phyloP scores from a whole-genome alignment of 2,113 vertebrate species.

The Neotoma lepida region DNA sequence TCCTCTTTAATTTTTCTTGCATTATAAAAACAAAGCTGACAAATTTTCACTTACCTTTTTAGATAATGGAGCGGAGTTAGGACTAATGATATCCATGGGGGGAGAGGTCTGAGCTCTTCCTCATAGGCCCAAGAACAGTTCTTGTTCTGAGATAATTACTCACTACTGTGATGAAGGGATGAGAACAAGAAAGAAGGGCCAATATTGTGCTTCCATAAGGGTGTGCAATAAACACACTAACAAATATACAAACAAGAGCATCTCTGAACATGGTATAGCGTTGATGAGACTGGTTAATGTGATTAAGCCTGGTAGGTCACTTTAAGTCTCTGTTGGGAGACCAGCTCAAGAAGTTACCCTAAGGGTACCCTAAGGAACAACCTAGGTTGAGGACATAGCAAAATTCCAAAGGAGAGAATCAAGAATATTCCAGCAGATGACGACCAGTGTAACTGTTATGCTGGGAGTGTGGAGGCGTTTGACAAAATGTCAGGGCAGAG shows the following conservation, averaged over 20 bases:
- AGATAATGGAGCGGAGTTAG: background rate
- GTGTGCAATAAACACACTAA: background rate
- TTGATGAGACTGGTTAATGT: background rate
- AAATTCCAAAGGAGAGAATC: background rate
- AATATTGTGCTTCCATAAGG: background rate
- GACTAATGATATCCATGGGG: fast-evolving
- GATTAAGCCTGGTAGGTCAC: background rate
- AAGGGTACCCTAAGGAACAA: background rate
- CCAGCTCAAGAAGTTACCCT: background rate
- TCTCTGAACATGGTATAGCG: background rate
- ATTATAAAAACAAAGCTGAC: background rate
- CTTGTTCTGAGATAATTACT: constrained; percentile 32
- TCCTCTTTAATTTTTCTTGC: constrained; percentile 3
- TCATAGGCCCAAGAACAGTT: background rate
- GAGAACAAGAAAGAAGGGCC: background rate
- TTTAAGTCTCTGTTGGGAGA: background rate
- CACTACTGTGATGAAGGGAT: background rate
- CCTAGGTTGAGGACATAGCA: background rate
- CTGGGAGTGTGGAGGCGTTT: background rate
- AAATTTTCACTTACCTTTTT: background rate
- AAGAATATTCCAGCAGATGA: background rate
- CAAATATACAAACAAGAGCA: background rate
- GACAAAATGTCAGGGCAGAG: background rate
- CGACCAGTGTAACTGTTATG: background rate
- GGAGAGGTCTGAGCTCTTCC: background rate